Conservation (phyloP, 2,797 vertebrate species). For the Acipenser transmontanus region DNA sequence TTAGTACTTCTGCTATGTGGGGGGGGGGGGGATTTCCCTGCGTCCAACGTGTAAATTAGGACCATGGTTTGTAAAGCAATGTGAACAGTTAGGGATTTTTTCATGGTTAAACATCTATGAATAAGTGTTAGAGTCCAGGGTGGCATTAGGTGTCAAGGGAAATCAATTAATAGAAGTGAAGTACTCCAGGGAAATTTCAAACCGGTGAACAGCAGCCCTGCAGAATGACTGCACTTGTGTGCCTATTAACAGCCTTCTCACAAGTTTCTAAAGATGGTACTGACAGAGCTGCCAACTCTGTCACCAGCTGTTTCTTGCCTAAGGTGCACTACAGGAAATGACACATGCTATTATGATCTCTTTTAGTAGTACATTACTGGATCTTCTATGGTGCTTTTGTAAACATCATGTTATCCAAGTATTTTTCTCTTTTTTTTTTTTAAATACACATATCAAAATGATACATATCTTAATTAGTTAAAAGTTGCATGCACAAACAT, state of each 20-base stretch:
- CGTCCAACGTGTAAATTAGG: too few relatives aligned
- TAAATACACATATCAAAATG: too few relatives aligned
- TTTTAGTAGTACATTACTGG: background rate
- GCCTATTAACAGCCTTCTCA: constrained; percentile 25
- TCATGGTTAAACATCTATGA: too few relatives aligned
- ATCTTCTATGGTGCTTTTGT: constrained; percentile 16
- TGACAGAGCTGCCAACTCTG: constrained; percentile 28
- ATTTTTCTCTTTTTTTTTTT: too few relatives aligned
- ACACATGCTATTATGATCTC: constrained; percentile 42
- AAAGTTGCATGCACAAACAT: too few relatives aligned
- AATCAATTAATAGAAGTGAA: constrained; percentile 42
- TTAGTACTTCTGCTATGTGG: too few relatives aligned
- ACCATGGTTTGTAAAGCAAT: too few relatives aligned
- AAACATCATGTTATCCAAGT: too few relatives aligned
- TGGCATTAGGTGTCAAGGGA: constrained; percentile 19
- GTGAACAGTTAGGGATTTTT: too few relatives aligned
- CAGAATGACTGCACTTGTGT: constrained; percentile 11
- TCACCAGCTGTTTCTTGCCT: constrained; percentile 50
- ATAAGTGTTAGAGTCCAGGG: background rate
- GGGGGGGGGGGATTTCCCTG: too few relatives aligned
- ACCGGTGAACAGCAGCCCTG: constrained; percentile 5
- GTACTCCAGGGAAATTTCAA: constrained; percentile 29
- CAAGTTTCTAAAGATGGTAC: constrained; percentile 17
- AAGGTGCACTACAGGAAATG: constrained; percentile 38
- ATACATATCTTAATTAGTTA: too few relatives aligned